These are phyloP conservation scores for Drosophila nikananu DNA, from an alignment of 1,140 invertebrate species.

Conservation along the genomic window DNA sequence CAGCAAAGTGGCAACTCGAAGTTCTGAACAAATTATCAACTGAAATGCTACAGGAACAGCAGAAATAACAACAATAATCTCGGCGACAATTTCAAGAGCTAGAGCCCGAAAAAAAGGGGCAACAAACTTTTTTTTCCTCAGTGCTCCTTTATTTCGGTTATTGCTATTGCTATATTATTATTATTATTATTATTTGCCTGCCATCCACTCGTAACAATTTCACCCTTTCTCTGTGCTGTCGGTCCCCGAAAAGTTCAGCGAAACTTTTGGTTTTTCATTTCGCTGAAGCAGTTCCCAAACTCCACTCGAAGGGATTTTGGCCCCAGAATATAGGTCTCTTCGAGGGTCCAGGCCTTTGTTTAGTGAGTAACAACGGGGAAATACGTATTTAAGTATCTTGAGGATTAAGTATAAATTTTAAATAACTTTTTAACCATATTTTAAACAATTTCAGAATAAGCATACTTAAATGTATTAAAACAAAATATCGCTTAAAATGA, in stretches of 20 bases:
- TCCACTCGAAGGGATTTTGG: slow-evolving; percentile 40
- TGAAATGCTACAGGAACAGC: slow-evolving; percentile 60
- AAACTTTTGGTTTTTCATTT: slow-evolving; percentile 51
- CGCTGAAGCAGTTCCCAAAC: slow-evolving; percentile 32
- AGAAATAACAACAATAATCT: slow-evolving; percentile 73
- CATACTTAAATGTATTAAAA: not conserved
- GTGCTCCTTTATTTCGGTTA: slow-evolving; percentile 62
- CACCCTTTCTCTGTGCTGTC: slow-evolving; percentile 44
- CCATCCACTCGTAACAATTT: slow-evolving; percentile 65
- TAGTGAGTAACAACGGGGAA: not conserved
- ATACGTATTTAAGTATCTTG: slow-evolving; percentile 9
- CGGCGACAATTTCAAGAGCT: slow-evolving; percentile 65
- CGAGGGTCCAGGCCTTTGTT: slow-evolving; percentile 5
- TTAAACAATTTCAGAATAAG: not conserved
- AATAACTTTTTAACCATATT: not conserved
- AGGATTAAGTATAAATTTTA: not conserved
- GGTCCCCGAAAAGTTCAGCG: slow-evolving; percentile 44
- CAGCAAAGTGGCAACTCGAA: slow-evolving; percentile 57
- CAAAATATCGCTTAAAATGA: too few relatives aligned
- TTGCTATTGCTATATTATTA: slow-evolving; percentile 72
- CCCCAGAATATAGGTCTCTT: slow-evolving; percentile 16
- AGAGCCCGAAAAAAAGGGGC: slow-evolving; percentile 44
- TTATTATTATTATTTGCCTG: slow-evolving; percentile 78
- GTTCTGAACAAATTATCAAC: slow-evolving; percentile 77
- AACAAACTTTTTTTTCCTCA: slow-evolving; percentile 54